Evolutionary conservation across 2,888 invertebrate genomes (phyloP), one percentile per base, ranked within the genome.

Genomic region (Plebejus melissa): DNA sequence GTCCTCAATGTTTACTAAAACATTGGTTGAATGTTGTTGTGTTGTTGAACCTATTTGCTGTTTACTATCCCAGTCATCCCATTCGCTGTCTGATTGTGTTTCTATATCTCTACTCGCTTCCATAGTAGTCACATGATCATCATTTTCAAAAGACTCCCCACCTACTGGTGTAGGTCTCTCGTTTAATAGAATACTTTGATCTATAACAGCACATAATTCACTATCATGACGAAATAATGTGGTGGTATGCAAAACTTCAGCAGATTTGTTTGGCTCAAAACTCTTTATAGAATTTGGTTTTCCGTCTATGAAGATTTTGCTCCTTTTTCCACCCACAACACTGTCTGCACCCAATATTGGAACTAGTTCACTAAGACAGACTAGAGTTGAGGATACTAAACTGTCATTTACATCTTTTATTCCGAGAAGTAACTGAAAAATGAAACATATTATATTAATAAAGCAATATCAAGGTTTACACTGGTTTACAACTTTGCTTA

Each of bases 351-450:
- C 98, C 75, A 98, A 91, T 79, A 98, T 94, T 1, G 97, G 97
- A 38, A 98, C 97, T 76, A 98, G 89, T 83, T 97, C 96, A 76
- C 98, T 97, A 77, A 98, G 88, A 75, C 97, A 96, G 76, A 95
- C 94, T 74, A 98, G 90, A 13, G 98, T 98, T 77, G 96, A 95
- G 41, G 96, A 95, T 0, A 98, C 98, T 78, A 98, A 90, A 76
- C 94, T 94, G 86, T 98, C 97, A 87, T 97, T 97, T 1, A 95
- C 96, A 84, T 98, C 98, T 86, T 97, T 97, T 80, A 98, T 96
- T 4, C 98, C 98, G 57, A 98, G 94, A 60, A 98, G 93, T 75
- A 98, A 89, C 95, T 96, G 89, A 75, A 94, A 94, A 78, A 78
- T 75, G 41, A 81, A 78, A 78, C 7, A 32, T 6, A 41, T 28